These are phyloP conservation scores for Schizopygopsis malacanthus DNA, from an alignment of 2,797 vertebrate species.

Conservation along the genomic window DNA sequence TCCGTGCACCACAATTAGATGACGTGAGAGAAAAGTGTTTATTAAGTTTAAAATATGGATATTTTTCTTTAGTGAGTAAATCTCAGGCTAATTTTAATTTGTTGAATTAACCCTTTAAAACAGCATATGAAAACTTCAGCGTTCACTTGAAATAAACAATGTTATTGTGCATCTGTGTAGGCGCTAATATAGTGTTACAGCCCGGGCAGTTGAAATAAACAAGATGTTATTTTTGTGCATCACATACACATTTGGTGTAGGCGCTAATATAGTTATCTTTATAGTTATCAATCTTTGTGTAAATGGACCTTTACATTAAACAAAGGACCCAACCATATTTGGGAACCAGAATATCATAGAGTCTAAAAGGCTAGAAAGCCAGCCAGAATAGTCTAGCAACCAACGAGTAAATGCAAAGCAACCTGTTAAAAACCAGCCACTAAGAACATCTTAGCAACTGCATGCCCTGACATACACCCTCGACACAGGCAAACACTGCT, in stretches of 20 bases:
- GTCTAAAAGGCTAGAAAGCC: background rate
- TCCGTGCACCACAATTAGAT: too few species aligned
- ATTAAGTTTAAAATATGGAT: too few species aligned
- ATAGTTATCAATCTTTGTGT: background rate
- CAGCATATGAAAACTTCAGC: background rate
- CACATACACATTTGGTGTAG: too few species aligned
- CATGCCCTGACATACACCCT: background rate
- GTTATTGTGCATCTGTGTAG: background rate
- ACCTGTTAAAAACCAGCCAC: background rate
- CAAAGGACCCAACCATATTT: background rate
- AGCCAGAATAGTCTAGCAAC: background rate
- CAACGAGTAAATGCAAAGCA: constrained; percentile 8
- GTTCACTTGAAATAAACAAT: background rate
- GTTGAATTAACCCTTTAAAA: background rate
- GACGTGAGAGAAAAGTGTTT: too few species aligned
- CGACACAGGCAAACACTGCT: background rate
- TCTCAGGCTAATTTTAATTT: too few species aligned
- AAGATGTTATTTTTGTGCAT: background rate
- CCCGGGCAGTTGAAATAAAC: background rate
- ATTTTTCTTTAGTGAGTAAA: too few species aligned
- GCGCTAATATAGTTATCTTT: background rate
- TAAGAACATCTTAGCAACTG: constrained; percentile 1
- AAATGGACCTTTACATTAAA: background rate
- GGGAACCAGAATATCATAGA: background rate
- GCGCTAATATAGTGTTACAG: background rate